These are phyloP conservation scores for Trachurus trachurus DNA, from an alignment of 2,797 vertebrate species.

Conservation along the genomic window DNA sequence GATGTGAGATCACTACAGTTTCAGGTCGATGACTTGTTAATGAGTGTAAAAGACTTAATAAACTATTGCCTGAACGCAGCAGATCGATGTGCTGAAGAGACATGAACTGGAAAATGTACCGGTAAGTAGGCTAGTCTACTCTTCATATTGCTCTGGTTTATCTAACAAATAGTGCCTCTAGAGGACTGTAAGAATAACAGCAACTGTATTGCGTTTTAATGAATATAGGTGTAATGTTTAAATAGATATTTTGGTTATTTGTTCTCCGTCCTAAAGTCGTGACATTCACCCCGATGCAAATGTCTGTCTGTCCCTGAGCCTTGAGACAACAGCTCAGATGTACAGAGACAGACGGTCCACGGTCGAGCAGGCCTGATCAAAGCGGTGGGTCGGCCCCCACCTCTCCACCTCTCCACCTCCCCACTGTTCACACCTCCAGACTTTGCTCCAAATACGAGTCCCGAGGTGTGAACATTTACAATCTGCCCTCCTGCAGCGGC, in stretches of 20 bases:
- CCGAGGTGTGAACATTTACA: slow-evolving; percentile 72
- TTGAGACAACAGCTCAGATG: slow-evolving; percentile 24
- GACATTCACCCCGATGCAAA: slow-evolving; percentile 47
- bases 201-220: neutral
- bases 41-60: neutral
- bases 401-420: neutral
- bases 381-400: slow-evolving; percentile 45
- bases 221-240: neutral
- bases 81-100: neutral
- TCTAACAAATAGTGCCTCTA: neutral
- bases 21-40: slow-evolving; percentile 2
- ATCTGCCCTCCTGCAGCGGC: slow-evolving; percentile 45
- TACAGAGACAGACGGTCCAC: slow-evolving; percentile 18
- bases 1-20: neutral
- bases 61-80: neutral
- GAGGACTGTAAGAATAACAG: neutral
- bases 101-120: neutral
- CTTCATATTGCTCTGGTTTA: neutral
- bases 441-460: slow-evolving; percentile 31
- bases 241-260: neutral
- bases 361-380: slow-evolving; percentile 75
- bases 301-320: slow-evolving; percentile 5
- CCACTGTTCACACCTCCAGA: slow-evolving; percentile 71
- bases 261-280: neutral
- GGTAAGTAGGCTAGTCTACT: neutral